Conservation (phyloP, 2,113 vertebrate species). For the Vireo altiloquus region DNA sequence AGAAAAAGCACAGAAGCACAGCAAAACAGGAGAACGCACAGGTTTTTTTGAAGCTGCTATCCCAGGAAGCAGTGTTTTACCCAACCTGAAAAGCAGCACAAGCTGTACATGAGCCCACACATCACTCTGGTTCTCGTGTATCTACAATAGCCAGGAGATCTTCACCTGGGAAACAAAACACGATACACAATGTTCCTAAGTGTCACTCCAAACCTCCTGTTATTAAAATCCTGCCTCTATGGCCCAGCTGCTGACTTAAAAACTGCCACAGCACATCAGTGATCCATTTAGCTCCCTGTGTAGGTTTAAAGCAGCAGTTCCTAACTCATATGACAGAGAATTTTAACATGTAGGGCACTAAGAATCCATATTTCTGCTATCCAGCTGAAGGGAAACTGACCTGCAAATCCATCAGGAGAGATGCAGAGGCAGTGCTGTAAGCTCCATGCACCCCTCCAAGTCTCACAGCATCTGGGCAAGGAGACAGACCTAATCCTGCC, state of each 20-base stretch:
- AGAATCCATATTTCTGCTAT: not conserved
- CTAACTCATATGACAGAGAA: not conserved
- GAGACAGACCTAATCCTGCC: not conserved
- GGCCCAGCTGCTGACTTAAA: not conserved
- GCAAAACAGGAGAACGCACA: not conserved
- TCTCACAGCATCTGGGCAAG: not conserved
- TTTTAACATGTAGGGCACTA: not conserved
- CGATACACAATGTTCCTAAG: not conserved
- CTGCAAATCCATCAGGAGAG: accelerated
- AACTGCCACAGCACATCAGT: not conserved
- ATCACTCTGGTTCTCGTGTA: not conserved
- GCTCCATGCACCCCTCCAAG: not conserved
- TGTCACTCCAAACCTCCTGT: not conserved
- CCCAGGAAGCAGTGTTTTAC: not conserved
- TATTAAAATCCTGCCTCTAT: not conserved
- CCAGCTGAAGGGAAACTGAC: not conserved
- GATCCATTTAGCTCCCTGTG: not conserved
- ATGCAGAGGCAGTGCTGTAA: not conserved
- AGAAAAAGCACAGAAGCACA: not conserved
- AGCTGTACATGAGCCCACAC: not conserved
- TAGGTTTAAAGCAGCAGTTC: not conserved
- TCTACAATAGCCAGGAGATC: not conserved
- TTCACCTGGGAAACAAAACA: not conserved
- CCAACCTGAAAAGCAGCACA: not conserved
- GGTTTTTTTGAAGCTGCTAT: not conserved